phyloP scores from a whole-genome alignment of 2,113 vertebrate species.

The Mystacornis crossleyi region DNA sequence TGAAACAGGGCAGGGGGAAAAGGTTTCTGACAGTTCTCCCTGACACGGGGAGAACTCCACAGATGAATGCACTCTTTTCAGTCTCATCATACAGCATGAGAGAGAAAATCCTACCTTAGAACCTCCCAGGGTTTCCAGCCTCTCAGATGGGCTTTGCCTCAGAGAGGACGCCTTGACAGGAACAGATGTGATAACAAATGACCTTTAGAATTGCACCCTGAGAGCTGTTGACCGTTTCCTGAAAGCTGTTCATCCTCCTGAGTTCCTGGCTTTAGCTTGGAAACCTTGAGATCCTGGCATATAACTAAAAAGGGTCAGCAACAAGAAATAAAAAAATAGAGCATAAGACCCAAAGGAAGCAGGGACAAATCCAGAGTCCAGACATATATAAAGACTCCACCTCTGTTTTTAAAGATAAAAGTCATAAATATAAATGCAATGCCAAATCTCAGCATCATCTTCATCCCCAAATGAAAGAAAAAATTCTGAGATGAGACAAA shows the following conservation, averaged over 20 bases:
- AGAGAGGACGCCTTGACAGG: conserved; percentile 19
- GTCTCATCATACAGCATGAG: not conserved
- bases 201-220: conserved; percentile 40
- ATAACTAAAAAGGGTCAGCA: not conserved
- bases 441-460: not conserved
- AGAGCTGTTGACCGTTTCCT: conserved; percentile 29
- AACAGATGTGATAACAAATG: conserved; percentile 65
- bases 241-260: conserved; percentile 31
- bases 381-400: not conserved
- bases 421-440: not conserved
- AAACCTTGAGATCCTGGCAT: not conserved
- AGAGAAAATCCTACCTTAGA: not conserved
- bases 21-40: not conserved
- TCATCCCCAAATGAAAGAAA: not conserved
- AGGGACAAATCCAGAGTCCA: not conserved
- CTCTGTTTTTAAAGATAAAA: not conserved
- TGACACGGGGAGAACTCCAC: not conserved
- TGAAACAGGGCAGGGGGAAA: not conserved
- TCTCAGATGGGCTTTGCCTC: conserved; percentile 3
- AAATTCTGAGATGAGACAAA: not conserved
- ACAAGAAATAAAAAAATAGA: not conserved
- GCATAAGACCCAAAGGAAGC: not conserved
- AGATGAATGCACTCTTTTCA: conserved; percentile 2
- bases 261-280: conserved; percentile 9
- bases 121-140: not conserved